phyloP scores from a whole-genome alignment of 2,797 vertebrate species.

The Lepus townsendii region DNA sequence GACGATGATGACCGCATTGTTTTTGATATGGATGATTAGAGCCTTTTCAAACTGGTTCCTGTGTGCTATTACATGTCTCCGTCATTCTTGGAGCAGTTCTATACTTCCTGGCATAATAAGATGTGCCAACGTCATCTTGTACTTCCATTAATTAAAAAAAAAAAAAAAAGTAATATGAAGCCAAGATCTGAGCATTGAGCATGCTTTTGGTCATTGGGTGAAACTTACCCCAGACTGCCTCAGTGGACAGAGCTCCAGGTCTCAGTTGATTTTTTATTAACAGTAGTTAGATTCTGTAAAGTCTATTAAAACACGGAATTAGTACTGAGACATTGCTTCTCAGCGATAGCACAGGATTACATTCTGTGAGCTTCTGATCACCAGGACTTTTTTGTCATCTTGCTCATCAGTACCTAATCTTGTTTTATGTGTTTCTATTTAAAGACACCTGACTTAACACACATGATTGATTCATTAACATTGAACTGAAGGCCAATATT shows the following conservation, averaged over 20 bases:
- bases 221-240: neutral
- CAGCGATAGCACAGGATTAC: neutral
- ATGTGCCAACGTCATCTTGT: neutral
- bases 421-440: conserved; percentile 1
- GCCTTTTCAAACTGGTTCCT: neutral
- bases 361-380: neutral
- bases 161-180: neutral
- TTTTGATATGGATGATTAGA: neutral
- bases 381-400: neutral
- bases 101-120: neutral
- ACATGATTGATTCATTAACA: neutral
- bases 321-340: neutral
- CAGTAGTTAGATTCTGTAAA: neutral
- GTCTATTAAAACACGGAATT: neutral
- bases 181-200: neutral
- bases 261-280: neutral
- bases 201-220: neutral
- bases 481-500: neutral
- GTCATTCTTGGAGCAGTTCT: conserved; percentile 3
- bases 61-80: neutral
- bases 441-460: neutral
- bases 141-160: neutral
- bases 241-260: neutral
- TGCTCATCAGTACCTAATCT: neutral
- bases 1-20: neutral